Percentiles rank a stretch among this genome's conserved stretches.
Evolutionary conservation across 2,888 invertebrate species (phyloP).

Genomic region (Drosophila barbarae): DNA sequence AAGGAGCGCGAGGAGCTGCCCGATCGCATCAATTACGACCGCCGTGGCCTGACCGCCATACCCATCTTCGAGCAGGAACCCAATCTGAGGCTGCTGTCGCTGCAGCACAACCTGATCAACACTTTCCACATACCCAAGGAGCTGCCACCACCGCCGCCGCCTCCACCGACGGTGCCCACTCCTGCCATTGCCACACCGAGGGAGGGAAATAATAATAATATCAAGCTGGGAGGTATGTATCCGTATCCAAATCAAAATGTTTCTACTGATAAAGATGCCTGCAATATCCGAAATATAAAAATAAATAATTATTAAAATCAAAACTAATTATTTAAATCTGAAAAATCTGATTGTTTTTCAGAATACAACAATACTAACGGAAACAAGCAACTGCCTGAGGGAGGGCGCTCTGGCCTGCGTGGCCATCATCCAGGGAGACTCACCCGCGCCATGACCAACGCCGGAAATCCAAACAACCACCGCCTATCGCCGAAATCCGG

Average conservation of each 20-base stretch:
- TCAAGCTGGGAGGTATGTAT: slow-evolving; percentile 36
- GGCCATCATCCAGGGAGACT: slow-evolving; percentile 46
- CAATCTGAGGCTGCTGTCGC: slow-evolving; percentile 89
- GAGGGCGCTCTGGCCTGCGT: slow-evolving; percentile 40
- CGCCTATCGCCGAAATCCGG: slow-evolving; percentile 58
- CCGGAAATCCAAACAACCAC: slow-evolving; percentile 38
- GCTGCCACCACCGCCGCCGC: slow-evolving; percentile 41
- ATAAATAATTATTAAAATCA: not conserved
- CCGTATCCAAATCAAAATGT: not conserved
- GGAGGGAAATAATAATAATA: slow-evolving; percentile 36
- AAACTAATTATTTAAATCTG: not conserved
- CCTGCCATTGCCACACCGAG: slow-evolving; percentile 39
- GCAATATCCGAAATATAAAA: not conserved
- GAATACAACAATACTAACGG: slow-evolving; percentile 34
- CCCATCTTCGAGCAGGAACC: slow-evolving; percentile 90
- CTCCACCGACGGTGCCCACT: slow-evolving; percentile 17
- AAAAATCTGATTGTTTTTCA: not conserved
- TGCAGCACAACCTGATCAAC: slow-evolving; percentile 94
- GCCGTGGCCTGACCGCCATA: slow-evolving; percentile 89
- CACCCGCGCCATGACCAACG: slow-evolving; percentile 59
- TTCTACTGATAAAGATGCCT: not conserved
- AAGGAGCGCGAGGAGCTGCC: slow-evolving; percentile 91
- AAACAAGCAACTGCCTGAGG: slow-evolving; percentile 10
- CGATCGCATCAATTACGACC: slow-evolving; percentile 93
- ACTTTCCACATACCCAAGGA: slow-evolving; percentile 79